phyloP scores from a whole-genome alignment of 2,113 vertebrate genomes.

The Callionymus lyra region DNA sequence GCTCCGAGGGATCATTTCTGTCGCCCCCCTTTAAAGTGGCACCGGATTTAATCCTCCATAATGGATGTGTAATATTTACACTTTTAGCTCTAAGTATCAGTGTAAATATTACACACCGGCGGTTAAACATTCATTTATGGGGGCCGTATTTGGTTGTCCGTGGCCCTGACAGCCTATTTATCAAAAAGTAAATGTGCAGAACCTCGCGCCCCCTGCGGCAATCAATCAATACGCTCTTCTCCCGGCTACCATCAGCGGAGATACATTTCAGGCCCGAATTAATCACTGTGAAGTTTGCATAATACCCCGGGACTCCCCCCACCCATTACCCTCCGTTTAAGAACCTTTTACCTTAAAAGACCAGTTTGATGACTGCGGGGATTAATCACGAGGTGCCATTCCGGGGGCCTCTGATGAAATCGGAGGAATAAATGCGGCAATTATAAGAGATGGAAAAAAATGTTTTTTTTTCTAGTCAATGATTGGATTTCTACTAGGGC shows the following conservation, averaged over 20 bases:
- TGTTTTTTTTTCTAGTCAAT: no score
- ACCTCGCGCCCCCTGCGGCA: slow-evolving; percentile 58
- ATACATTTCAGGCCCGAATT: slow-evolving; percentile 60
- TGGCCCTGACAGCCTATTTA: slow-evolving; percentile 71
- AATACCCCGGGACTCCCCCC: slow-evolving; percentile 33
- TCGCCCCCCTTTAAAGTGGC: slow-evolving; percentile 38
- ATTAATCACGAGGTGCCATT: slow-evolving; percentile 53
- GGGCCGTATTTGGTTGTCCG: slow-evolving; percentile 65
- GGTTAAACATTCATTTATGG: slow-evolving; percentile 64
- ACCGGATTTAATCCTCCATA: slow-evolving; percentile 63
- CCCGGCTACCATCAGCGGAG: slow-evolving; percentile 45
- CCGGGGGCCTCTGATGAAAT: slow-evolving; percentile 32
- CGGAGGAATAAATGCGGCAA: not conserved
- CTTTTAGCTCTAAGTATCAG: slow-evolving; percentile 36
- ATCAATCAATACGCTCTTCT: slow-evolving; percentile 71
- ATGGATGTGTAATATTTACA: slow-evolving; percentile 73
- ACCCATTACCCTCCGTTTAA: slow-evolving; percentile 44
- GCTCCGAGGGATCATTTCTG: slow-evolving; percentile 35
- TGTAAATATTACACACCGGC: slow-evolving; percentile 42
- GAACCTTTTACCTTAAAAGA: slow-evolving; percentile 59
- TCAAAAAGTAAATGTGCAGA: slow-evolving; percentile 68
- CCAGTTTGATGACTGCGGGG: slow-evolving; percentile 45
- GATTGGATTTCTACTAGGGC: no score
- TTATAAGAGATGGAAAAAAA: no score
- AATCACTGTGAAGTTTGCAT: slow-evolving; percentile 68